phyloP scores from a whole-genome alignment of 2,888 invertebrate species.

The Atrina japonica region DNA sequence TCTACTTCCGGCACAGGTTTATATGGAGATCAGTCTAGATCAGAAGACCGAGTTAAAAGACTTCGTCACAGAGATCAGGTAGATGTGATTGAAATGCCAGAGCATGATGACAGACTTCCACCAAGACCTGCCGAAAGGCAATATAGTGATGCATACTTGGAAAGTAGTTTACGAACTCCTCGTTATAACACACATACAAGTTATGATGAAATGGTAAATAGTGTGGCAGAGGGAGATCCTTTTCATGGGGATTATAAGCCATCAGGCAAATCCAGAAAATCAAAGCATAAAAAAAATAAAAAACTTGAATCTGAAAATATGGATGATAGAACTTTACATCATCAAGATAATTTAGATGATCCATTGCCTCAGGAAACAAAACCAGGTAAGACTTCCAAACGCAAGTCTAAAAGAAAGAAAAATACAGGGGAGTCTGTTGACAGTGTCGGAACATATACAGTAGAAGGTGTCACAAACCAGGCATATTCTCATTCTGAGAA shows the following conservation, averaged over 20 bases:
- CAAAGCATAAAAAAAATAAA: constrained; percentile 39
- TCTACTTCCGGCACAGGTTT: too few species aligned
- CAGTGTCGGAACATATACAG: constrained; percentile 46
- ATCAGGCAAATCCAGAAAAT: constrained; percentile 53
- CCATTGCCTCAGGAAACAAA: constrained; percentile 19
- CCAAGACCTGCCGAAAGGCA: constrained; percentile 47
- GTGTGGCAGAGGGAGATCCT: constrained; percentile 58
- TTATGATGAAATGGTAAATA: constrained; percentile 60
- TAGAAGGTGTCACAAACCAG: constrained; percentile 42
- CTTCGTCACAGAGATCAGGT: neutral
- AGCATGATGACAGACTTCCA: constrained; percentile 8
- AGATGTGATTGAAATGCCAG: neutral
- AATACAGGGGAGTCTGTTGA: constrained; percentile 39
- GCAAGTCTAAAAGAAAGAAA: constrained; percentile 48
- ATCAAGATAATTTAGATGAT: constrained; percentile 7
- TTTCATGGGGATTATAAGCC: constrained; percentile 58
- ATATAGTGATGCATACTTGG: constrained; percentile 58
- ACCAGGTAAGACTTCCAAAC: constrained; percentile 4
- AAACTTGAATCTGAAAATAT: constrained; percentile 20
- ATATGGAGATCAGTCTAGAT: constrained; percentile 2
- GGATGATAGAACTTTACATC: neutral
- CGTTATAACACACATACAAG: constrained; percentile 50
- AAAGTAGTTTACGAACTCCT: constrained; percentile 57
- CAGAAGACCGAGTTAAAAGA: neutral
- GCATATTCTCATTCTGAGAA: constrained; percentile 21